Base-by-base conservation (phyloP, 1,140 invertebrate species). In the Drosophila ercepeae region DNA sequence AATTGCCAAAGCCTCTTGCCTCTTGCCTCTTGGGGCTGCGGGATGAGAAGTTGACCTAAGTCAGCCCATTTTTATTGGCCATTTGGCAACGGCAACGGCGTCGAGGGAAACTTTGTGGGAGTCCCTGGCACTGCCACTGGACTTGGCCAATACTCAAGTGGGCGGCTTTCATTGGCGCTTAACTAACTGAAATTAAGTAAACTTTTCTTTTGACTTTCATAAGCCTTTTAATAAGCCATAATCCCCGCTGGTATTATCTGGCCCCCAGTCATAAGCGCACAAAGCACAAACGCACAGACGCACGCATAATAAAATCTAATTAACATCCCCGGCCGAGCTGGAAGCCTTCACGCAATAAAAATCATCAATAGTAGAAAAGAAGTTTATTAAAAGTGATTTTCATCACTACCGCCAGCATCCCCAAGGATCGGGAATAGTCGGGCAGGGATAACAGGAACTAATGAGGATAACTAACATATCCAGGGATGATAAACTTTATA, bases 151-250 rank as follows among this genome's bases (percentile, higher is more conserved):
- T 81, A 79, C 76, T 84, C 81, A 84, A 84, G 81, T 84, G 81
- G 81, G 59, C 71, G 71, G 81, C 75, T 82, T 86, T 86, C 81
- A 82, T 77, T 88, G 73, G 71, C 77, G 81, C 82, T 88, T 88
- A 86, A 86, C 81, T 86, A 86, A 86, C 81, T 88, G 76, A 88
- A 88, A 88, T 88, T 88, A 88, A 88, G 82, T 77, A 88, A 88
- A 88, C 83, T 88, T 88, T 67, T 88, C 82, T 88, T 88, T 88
- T 88, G 82, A 88, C 82, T 88, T 88, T 88, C 82, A 88, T 88
- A 88, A 88, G 82, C 82, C 82, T 88, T 88, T 88, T 88, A 88
- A 88, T 88, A 88, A 88, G 78, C 74, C 74, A 88, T 82, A 88
- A 88, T 88, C 82, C 63, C 82, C 82, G 27, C 64, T 50, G 82